Evolutionary conservation across 2,888 invertebrate species (phyloP), one percentile per base, ranked within the genome.

Genomic region (Cantharis flavilabris): DNA sequence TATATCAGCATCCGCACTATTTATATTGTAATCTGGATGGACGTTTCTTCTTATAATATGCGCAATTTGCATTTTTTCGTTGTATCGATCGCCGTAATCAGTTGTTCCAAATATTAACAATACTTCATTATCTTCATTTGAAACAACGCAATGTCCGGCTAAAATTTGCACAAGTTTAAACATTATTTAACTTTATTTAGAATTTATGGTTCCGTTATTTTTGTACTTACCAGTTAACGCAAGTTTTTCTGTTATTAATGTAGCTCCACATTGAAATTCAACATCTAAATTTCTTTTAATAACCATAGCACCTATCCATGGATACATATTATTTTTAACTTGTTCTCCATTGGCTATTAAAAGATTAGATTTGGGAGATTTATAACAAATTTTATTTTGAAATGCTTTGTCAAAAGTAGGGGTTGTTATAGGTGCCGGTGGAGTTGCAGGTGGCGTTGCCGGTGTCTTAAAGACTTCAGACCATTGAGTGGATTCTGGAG

Each of bases 21-120:
- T 88, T 23, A 90, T 88, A 83, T 90, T 90, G 87, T 92, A 92
- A 30, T 90, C 87, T 0, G 91, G 91, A 80, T 92, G 91, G 0
- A 92, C 89, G 62, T 84, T 84, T 26, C 92, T 89, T 0, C 89
- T 85, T 0, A 85, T 33, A 1, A 84, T 84, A 69, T 83, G 84
- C 0, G 84, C 77, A 74, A 84, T 84, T 75, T 80, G 81, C 65
- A 84, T 85, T 0, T 83, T 84, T 3, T 83, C 80, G 1, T 75
- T 67, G 13, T 84, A 83, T 86, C 86, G 87, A 14, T 82, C 80
- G 23, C 79, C 78, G 14, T 87, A 79, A 75, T 86, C 84, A 63
- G 83, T 84, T 14, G 82, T 82, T 18, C 87, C 87, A 69, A 87
- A 78, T 3, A 87, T 74, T 67, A 67, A n/a, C 2, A 20, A 23